These are phyloP conservation scores for Eupeodes luniger DNA, from an alignment of 2,888 invertebrate genomes.

Conservation along the genomic window DNA sequence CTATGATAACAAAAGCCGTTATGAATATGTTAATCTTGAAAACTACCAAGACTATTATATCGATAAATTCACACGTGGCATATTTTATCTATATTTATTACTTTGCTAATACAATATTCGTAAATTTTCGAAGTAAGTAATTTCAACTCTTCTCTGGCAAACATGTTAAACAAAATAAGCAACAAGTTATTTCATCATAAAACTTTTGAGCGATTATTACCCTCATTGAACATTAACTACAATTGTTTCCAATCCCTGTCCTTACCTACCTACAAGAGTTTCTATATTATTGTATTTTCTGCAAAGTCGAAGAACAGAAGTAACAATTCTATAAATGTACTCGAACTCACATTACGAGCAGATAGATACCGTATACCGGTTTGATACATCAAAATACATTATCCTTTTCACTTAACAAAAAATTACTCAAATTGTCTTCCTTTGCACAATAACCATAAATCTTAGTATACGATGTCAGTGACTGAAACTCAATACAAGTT, in stretches of 20 bases:
- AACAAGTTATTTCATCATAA: slow-evolving; percentile 5
- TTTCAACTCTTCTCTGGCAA: not conserved
- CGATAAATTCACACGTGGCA: too few species aligned
- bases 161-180: not conserved
- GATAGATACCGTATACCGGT: too few species aligned
- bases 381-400: slow-evolving; percentile 18
- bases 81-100: too few species aligned
- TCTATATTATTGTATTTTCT: not conserved
- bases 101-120: too few species aligned
- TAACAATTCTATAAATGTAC: not conserved
- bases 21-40: too few species aligned
- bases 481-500: slow-evolving; percentile 55
- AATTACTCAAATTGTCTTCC: slow-evolving; percentile 46
- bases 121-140: not conserved
- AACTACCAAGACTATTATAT: too few species aligned
- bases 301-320: not conserved
- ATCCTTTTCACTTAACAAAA: slow-evolving; percentile 40
- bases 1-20: too few species aligned
- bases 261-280: too few species aligned
- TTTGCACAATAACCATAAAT: slow-evolving; percentile 59
- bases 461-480: slow-evolving; percentile 50
- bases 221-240: slow-evolving; percentile 1
- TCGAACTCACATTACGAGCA: not conserved
- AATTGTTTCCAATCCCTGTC: not conserved
- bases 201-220: not conserved